Base-by-base conservation (phyloP, 2,888 invertebrate species). In the Cylloceria caligata region DNA sequence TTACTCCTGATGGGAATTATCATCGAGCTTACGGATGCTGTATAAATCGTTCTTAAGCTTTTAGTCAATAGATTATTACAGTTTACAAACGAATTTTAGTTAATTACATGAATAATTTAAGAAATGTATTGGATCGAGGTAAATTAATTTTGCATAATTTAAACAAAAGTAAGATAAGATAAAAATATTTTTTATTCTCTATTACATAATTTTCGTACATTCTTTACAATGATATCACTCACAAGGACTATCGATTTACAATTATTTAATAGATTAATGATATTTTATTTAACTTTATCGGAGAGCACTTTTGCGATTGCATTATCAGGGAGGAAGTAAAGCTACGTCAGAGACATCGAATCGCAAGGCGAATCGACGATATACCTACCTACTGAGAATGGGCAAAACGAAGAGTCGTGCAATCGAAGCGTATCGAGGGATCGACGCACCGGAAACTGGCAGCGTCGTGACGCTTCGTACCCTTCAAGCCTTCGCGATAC, bases 361-460 rank as follows among this genome's bases (percentile, higher is more conserved):
- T 67, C 30, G 71, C 39, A 47, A 39, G 39, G n/a, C 67, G 71
- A 71, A 76, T 80, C 49, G 71, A 78, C 21, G 47, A 24, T 47
- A 75, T 75, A 68, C 19, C 57, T 75, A 68, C 19, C 57, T 4
- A 24, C 42, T 16, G 62, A 73, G 77, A 73, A 74, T 73, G 55
- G 64, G 24, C 71, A 62, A 74, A 80, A 60, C 76, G 81, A 77
- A 81, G 76, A 77, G 64, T 78, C 75, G 75, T 73, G 69, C 52
- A 81, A 68, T 71, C 87, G 88, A 85, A 86, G 85, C 87, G 81
- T 88, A 88, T 88, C 88, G 88, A 88, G 86, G 84, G 86, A 90
- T 89, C 88, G 89, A 89, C 87, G 87, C 87, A 84, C 83, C 85
- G 88, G 88, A 88, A 90, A 87, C 87, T 85, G 82, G 65, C 77